These are phyloP conservation scores for Gymnothorax reevesii DNA, from an alignment of 2,797 vertebrate species.

Conservation along the genomic window DNA sequence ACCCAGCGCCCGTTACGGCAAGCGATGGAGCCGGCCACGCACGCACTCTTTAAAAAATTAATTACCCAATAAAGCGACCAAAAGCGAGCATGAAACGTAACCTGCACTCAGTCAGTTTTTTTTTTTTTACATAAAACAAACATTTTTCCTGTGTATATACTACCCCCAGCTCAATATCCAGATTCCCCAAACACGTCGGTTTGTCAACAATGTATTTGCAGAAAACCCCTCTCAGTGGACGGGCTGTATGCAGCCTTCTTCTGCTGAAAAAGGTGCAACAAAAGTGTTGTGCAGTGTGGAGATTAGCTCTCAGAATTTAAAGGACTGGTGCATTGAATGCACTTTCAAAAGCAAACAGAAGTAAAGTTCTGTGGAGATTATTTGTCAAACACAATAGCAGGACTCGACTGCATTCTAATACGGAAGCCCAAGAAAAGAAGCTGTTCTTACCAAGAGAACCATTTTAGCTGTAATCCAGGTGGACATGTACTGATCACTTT, in stretches of 20 bases:
- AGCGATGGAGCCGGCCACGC: constrained; percentile 12
- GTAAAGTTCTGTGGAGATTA: not conserved
- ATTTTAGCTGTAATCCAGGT: not conserved
- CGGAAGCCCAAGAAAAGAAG: not conserved
- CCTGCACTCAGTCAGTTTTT: not conserved
- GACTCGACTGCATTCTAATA: not conserved
- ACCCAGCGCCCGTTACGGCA: constrained; percentile 13
- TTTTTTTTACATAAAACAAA: not conserved
- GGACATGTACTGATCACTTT: not conserved
- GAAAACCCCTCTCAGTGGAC: not conserved
- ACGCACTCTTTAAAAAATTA: constrained; percentile 15
- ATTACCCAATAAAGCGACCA: not conserved
- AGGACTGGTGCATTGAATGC: not conserved
- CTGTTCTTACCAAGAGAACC: not conserved
- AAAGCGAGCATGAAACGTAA: not conserved
- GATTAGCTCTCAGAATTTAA: not conserved
- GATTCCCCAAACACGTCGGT: not conserved
- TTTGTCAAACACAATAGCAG: not conserved
- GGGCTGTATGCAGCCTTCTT: not conserved
- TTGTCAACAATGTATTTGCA: not conserved
- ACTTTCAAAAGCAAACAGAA: not conserved
- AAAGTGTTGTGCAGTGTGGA: not conserved
- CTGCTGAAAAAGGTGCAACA: not conserved
- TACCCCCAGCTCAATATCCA: not conserved
- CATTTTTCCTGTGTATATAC: not conserved